Conservation (phyloP, 1,140 invertebrate species). For the Drosophila punjabiensis region DNA sequence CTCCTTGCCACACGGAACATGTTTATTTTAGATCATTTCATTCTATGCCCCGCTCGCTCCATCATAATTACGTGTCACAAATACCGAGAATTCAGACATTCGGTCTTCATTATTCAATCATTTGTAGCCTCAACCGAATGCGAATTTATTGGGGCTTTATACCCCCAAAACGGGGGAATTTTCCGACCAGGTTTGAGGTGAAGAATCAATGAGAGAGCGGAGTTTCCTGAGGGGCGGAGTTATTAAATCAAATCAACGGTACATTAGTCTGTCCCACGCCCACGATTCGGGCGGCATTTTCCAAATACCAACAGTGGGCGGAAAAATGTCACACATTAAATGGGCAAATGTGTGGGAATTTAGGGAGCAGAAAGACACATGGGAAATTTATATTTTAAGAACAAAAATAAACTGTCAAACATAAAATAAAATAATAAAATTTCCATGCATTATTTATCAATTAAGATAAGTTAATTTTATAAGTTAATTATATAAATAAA, state of each 20-base stretch:
- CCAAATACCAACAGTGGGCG: conserved; percentile 17
- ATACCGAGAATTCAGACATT: conserved; percentile 32
- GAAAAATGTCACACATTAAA: conserved; percentile 5
- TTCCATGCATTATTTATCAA: not conserved
- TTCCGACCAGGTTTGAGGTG: conserved; percentile 14
- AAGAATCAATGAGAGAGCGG: conserved; percentile 12
- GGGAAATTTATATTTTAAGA: not conserved
- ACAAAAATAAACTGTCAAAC: not conserved
- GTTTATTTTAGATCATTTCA: conserved; percentile 70
- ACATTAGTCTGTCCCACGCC: conserved; percentile 52
- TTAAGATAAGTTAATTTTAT: not conserved
- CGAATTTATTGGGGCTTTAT: conserved; percentile 32
- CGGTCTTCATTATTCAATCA: conserved; percentile 57
- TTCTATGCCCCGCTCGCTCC: conserved; percentile 27
- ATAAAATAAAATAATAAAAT: not conserved
- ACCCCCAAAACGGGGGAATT: not conserved
- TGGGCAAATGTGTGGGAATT: not conserved
- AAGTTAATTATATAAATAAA: too few relatives aligned
- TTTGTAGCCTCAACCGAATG: conserved; percentile 19
- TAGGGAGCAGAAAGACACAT: not conserved
- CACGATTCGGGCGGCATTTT: conserved; percentile 6
- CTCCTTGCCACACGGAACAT: conserved; percentile 48
- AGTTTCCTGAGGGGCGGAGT: conserved; percentile 14
- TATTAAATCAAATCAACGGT: conserved; percentile 74
- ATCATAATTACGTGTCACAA: conserved; percentile 66